Percentiles rank a stretch among this genome's conserved stretches.
phyloP scores from a whole-genome alignment of 92 coral and sea anemone genomes.

The Parazoanthus swiftii region DNA sequence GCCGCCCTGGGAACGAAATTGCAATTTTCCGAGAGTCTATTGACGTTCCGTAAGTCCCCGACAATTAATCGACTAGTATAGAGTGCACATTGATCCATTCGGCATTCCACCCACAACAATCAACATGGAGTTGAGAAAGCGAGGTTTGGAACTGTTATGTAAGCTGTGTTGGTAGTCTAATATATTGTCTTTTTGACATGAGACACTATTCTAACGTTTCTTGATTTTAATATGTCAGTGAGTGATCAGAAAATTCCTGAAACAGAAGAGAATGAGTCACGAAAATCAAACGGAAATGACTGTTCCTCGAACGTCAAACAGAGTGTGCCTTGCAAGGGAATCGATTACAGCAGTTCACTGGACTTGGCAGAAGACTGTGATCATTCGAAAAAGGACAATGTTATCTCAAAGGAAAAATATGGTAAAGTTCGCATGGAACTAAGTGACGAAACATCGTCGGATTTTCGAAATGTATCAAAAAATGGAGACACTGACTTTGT shows the following conservation, averaged over 20 bases:
- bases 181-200: not conserved
- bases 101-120: not conserved
- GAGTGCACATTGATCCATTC: slow-evolving; percentile 1
- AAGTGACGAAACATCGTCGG: slow-evolving; percentile 11
- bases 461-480: slow-evolving; percentile 13
- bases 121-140: not conserved
- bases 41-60: slow-evolving; percentile 7
- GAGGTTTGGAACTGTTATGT: not conserved
- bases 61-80: not conserved
- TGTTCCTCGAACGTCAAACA: not conserved
- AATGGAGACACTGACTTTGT: not conserved
- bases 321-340: not conserved
- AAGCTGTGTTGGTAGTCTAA: not conserved
- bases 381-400: slow-evolving; percentile 11
- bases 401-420: not conserved
- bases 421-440: not conserved
- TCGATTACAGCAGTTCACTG: not conserved
- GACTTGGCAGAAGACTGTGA: not conserved
- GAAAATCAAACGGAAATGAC: not conserved
- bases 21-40: slow-evolving; percentile 2
- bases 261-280: not conserved
- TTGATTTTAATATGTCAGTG: slow-evolving; percentile 4
- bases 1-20: slow-evolving; percentile 16
- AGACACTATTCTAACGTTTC: not conserved
- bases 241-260: not conserved